Base-by-base conservation (phyloP, 2,888 invertebrate genomes). In the Drosophila testacea region DNA sequence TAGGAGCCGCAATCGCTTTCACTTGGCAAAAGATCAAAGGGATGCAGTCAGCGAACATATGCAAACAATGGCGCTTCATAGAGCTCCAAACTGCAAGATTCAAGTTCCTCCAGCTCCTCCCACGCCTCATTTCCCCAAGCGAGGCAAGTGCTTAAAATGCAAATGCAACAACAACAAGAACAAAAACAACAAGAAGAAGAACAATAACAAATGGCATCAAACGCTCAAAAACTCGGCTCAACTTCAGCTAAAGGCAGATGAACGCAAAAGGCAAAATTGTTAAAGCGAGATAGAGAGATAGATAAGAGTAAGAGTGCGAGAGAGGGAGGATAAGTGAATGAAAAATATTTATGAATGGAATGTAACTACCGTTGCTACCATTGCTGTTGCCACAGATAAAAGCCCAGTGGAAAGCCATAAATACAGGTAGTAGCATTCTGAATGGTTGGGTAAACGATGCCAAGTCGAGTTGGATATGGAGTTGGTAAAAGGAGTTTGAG, bases 331-430 rank as follows among this genome's bases (percentile, higher is more conserved):
- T 83, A 84, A 88, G 79, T 88, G 84, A 89, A 84, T 88, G 89
- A 86, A 88, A 88, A 73, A 74, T 88, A 79, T 79, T 87, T 75
- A 79, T 89, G 84, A 84, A 84, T 89, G 84, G 82, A 81, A 88
- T 88, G 89, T 67, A 87, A 83, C 89, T 88, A 83, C 79, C 77
- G 77, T 41, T 52, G 47, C 38, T 32, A 9, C 32, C 16, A 32
- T 36, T 41, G 55, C 64, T 27, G 46, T 38, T 64, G 48, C 64
- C 46, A 52, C 46, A 88, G 83, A 83, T 83, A 83, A 83, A 83
- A 83, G 83, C 83, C 86, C 77, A 69, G 79, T 75, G 81, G 72
- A 68, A 55, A 67, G 54, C 83, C 83, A 88, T 83, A 83, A 83
- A 83, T 88, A 88, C 83, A 88, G 88, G 81, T 83, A 85, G 88